Evolutionary conservation across 2,888 invertebrate genomes (phyloP).

Genomic region (Ethmia dodecea): DNA sequence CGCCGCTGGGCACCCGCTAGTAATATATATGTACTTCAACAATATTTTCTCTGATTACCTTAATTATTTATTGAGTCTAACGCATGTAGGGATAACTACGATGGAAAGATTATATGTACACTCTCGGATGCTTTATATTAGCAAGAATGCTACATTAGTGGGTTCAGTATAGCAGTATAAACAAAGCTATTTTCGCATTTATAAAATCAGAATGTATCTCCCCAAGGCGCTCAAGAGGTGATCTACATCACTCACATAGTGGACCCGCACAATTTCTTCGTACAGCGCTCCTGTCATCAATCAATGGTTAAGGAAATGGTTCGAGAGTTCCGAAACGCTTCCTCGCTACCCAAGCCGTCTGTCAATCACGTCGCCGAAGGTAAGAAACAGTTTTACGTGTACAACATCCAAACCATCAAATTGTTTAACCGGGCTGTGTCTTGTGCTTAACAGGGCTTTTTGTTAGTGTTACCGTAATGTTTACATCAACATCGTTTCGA

Average conservation of each 20-base stretch:
- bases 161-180: too few relatives aligned
- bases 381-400: slow-evolving; percentile 20
- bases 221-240: slow-evolving; percentile 63
- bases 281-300: slow-evolving; percentile 65
- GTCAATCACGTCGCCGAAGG: slow-evolving; percentile 45
- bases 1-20: too few relatives aligned
- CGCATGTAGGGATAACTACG: too few relatives aligned
- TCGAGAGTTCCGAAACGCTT: slow-evolving; percentile 51
- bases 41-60: too few relatives aligned
- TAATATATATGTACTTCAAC: too few relatives aligned
- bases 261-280: slow-evolving; percentile 79
- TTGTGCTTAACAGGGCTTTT: too few relatives aligned
- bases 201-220: not conserved
- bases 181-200: not conserved
- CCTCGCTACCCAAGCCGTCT: slow-evolving; percentile 44
- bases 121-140: too few relatives aligned
- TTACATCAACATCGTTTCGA: too few relatives aligned
- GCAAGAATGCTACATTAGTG: too few relatives aligned
- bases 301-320: slow-evolving; percentile 49
- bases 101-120: too few relatives aligned
- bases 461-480: too few relatives aligned
- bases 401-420: not conserved
- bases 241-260: slow-evolving; percentile 78
- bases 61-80: too few relatives aligned
- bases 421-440: not conserved